A percentile compares a stretch with the other conserved stretches of the same genome.
These are phyloP conservation scores for Erpetoichthys calabaricus DNA, from an alignment of 2,797 vertebrate genomes.

Conservation along the genomic window DNA sequence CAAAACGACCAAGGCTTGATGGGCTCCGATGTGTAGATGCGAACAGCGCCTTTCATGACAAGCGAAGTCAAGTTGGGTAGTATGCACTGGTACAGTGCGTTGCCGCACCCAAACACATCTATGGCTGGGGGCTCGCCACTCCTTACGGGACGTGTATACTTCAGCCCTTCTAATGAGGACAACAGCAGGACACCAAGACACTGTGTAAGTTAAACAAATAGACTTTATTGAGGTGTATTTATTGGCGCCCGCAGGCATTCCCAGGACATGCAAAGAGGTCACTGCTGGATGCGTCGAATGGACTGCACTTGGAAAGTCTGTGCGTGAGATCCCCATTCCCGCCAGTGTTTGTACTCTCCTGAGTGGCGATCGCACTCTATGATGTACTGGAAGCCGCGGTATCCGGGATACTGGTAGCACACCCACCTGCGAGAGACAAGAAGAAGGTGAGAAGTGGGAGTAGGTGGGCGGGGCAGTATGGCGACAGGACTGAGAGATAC, in stretches of 20 bases:
- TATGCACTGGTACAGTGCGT: no score
- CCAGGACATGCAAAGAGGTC: slow-evolving; percentile 25
- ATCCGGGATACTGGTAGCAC: slow-evolving; percentile 85
- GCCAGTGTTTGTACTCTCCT: slow-evolving; percentile 80
- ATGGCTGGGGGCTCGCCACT: no score
- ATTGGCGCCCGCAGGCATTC: slow-evolving; percentile 17
- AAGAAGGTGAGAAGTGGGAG: slow-evolving; percentile 1
- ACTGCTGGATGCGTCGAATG: slow-evolving; percentile 84
- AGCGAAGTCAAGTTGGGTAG: no score
- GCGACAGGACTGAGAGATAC: slow-evolving; percentile 25
- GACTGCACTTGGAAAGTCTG: slow-evolving; percentile 89
- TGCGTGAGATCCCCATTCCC: slow-evolving; percentile 74
- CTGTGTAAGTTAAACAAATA: not conserved
- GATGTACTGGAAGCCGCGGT: slow-evolving; percentile 83
- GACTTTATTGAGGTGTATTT: not conserved
- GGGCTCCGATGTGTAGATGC: no score
- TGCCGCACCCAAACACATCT: no score
- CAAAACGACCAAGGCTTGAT: no score
- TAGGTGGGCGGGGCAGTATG: not conserved
- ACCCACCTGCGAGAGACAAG: slow-evolving; percentile 58
- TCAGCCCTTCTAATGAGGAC: no score
- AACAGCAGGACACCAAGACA: no score
- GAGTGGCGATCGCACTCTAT: slow-evolving; percentile 72
- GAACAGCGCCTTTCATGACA: no score
- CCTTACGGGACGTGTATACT: no score